Evolutionary conservation across 2,113 vertebrate species (phyloP).

Genomic region (Ailurus styani): DNA sequence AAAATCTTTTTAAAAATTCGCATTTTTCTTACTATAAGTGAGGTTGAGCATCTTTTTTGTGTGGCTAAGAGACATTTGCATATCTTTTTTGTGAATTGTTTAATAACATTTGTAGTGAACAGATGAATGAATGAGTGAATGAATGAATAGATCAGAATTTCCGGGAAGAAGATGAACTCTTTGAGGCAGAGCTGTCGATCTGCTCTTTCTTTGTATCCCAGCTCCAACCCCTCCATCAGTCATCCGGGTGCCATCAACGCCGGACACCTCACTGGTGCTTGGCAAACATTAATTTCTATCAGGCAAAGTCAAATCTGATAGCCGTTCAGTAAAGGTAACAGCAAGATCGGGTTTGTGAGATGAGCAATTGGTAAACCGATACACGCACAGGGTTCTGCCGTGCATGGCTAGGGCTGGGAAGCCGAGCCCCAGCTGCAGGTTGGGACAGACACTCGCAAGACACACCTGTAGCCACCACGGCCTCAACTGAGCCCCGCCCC

Average conservation of each 20-base stretch:
- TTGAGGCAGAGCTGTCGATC: not conserved
- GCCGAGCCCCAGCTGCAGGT: rapidly evolving
- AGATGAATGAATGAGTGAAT: not conserved
- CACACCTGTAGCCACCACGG: rapidly evolving
- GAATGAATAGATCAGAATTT: not conserved
- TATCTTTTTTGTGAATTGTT: not conserved
- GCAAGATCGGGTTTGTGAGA: not conserved
- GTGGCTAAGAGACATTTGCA: not conserved
- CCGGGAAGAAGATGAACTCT: not conserved
- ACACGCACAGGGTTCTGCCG: too few relatives aligned
- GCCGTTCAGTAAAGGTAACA: not conserved
- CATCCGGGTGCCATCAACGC: rapidly evolving
- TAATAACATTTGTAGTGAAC: not conserved
- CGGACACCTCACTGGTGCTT: not conserved
- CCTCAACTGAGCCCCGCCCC: not conserved
- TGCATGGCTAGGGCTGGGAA: not conserved
- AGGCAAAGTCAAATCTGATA: not conserved
- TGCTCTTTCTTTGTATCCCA: not conserved
- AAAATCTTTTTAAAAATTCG: too few relatives aligned
- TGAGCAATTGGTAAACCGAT: not conserved
- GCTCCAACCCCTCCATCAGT: not conserved
- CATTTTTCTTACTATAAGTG: not conserved
- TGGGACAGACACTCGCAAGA: rapidly evolving
- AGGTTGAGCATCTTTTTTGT: not conserved
- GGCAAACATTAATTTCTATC: not conserved